Percentiles rank a stretch among this genome's conserved stretches.
phyloP scores from a whole-genome alignment of 92 coral and sea anemone genomes.

The Epizoanthus rinbou region DNA sequence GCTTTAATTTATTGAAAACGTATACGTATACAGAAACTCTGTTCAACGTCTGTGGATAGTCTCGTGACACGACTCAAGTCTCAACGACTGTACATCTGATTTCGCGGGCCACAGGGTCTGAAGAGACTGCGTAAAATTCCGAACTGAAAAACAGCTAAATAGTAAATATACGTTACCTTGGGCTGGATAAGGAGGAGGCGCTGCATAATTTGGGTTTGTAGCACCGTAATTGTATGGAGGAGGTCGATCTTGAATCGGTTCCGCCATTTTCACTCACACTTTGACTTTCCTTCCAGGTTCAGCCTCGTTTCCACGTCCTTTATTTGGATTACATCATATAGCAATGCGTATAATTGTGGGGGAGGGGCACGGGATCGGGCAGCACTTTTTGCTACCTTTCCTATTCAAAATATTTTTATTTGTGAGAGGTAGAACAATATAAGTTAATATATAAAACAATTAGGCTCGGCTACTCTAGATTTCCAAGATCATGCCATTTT shows the following conservation, averaged over 20 bases:
- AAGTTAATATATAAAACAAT: too few relatives aligned
- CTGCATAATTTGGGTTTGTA: constrained; percentile 43
- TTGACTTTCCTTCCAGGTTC: not conserved
- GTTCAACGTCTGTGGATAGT: too few relatives aligned
- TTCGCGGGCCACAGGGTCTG: not conserved
- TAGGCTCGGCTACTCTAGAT: too few relatives aligned
- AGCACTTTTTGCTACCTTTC: too few relatives aligned
- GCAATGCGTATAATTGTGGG: not conserved
- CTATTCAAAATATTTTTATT: too few relatives aligned
- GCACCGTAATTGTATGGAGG: constrained; percentile 87
- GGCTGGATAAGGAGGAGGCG: constrained; percentile 14
- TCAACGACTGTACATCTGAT: too few relatives aligned
- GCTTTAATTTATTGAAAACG: too few relatives aligned
- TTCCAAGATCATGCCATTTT: too few relatives aligned
- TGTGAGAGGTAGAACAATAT: too few relatives aligned
- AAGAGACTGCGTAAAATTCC: not conserved
- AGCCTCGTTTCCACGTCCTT: constrained; percentile 6
- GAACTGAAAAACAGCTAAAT: not conserved
- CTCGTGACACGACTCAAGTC: too few relatives aligned
- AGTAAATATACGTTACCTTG: not conserved
- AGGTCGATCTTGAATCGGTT: constrained; percentile 50
- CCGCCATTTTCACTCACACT: constrained; percentile 41
- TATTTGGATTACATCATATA: constrained; percentile 14
- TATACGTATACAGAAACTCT: too few relatives aligned
- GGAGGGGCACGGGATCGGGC: not conserved